Base-by-base conservation (phyloP, 2,888 invertebrate genomes). In the Andrena fulva region DNA sequence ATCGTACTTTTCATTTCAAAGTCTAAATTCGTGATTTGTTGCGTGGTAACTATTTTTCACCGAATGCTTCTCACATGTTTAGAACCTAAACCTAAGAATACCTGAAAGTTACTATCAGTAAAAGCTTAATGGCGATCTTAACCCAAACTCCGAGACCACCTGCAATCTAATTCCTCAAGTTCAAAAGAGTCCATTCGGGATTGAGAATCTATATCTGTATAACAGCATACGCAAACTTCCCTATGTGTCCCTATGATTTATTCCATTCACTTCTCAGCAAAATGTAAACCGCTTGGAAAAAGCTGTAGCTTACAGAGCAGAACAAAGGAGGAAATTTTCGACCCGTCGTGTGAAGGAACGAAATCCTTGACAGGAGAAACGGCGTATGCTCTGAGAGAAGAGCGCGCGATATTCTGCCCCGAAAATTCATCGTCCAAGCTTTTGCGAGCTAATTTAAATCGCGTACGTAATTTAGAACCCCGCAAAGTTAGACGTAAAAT, bases 311-410 rank as follows among this genome's bases (percentile, higher is more conserved):
- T 12, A 42, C n/a, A 60, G 31, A 29, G 35, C 29, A 60, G 50
- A 75, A 59, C 27, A 64, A 73, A 50, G 56, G 48, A 24, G 27
- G 64, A 24, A 73, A 64, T 63, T 54, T 64, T 48, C 42, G 42
- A 33, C 56, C 20, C n/a, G 42, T 72, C 56, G 42, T 42, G 42
- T n/a, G 73, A 64, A 64, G 48, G 77, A 77, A 59, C n/a, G 74
- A 56, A 73, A 73, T 59, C 59, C 74, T 56, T 48, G 5, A 8
- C 48, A 31, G 42, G 10, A 31, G 6, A 5, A 54, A 31, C 20
- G 6, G 16, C 33, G 12, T 7, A 16, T 42, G 16, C 42, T 42
- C 54, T 24, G 54, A 33, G 56, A 5, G 29, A 73, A 54, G 73
- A 42, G 42, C 48, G 67, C 16, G 48, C 56, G 54, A 72, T 63